Evolutionary conservation across 1,140 invertebrate genomes (phyloP).

Genomic region (Brachionus rubens): DNA sequence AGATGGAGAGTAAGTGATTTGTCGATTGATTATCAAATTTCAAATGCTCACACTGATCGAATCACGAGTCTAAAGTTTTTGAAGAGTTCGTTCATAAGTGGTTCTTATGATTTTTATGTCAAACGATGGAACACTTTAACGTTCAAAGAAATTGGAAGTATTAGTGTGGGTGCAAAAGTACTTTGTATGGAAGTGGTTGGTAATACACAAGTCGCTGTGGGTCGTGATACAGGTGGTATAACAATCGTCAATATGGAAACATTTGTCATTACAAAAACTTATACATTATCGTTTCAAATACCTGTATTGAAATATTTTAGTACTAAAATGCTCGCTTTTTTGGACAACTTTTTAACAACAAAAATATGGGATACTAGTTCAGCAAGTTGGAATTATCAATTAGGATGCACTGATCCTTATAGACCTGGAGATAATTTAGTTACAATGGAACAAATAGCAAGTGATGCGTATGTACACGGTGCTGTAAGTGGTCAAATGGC

Average conservation of each 20-base stretch:
- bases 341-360: background rate
- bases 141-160: background rate
- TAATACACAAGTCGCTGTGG: background rate
- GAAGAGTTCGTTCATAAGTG: background rate
- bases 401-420: background rate
- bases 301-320: background rate
- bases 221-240: background rate
- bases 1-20: background rate
- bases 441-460: background rate
- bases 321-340: background rate
- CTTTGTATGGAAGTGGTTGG: background rate
- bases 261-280: background rate
- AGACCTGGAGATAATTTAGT: background rate
- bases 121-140: background rate
- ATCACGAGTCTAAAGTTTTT: background rate
- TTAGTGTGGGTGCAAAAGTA: background rate
- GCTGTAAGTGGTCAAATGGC: background rate
- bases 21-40: background rate
- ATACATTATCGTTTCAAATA: background rate
- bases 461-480: background rate
- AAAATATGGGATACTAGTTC: conserved; percentile 2
- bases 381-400: background rate
- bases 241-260: background rate
- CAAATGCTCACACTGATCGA: background rate
- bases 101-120: background rate